A percentile compares a stretch with the other conserved stretches of the same genome.
These are phyloP conservation scores for Rhegmatorhina hoffmannsi DNA, from an alignment of 2,113 vertebrate species.

Conservation along the genomic window DNA sequence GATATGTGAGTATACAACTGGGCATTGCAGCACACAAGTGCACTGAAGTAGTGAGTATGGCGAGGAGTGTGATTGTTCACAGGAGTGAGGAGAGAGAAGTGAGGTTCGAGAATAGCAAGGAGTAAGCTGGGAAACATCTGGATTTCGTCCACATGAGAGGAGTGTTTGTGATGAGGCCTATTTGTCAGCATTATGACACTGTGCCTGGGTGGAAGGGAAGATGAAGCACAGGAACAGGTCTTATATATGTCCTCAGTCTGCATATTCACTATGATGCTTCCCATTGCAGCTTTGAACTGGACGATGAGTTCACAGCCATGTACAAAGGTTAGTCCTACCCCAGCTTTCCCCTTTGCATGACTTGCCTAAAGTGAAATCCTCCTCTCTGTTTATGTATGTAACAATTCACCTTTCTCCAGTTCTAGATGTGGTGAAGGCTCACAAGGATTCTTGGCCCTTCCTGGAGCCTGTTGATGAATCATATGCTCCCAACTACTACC, in stretches of 20 bases:
- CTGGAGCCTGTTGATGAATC: conserved; percentile 97
- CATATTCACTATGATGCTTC: conserved; percentile 4
- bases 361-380: not conserved
- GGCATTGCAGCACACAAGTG: rapidly evolving
- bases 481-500: conserved; percentile 84
- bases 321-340: conserved; percentile 88
- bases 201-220: not conserved
- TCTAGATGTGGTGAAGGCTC: conserved; percentile 91
- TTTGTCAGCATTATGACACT: not conserved
- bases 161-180: not conserved
- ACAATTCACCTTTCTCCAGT: conserved; percentile 73
- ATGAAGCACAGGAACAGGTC: not conserved
- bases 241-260: not conserved
- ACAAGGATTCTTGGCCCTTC: conserved; percentile 98
- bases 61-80: not conserved
- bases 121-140: not conserved
- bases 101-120: not conserved
- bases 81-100: not conserved
- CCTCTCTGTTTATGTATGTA: not conserved
- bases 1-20: conserved; percentile 84
- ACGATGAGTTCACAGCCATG: conserved; percentile 94
- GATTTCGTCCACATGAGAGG: not conserved
- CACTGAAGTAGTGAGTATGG: not conserved
- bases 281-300: conserved; percentile 88
- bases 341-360: not conserved